Base-by-base conservation (phyloP, 2,797 vertebrate species). In the Esox masquinongy region DNA sequence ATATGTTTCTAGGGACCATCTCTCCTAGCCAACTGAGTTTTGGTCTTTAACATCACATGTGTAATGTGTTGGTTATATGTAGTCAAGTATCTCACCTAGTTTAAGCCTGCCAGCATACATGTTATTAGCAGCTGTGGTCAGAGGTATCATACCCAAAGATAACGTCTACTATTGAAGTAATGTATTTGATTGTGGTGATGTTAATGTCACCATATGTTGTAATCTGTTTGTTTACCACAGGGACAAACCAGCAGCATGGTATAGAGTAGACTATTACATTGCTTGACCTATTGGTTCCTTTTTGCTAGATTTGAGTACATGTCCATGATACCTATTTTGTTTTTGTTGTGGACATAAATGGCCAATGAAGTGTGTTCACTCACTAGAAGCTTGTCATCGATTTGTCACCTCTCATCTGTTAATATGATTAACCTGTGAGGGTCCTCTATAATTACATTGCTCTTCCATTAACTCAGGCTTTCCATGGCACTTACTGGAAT, bases 391-490 rank as follows among this genome's bases (percentile, higher is more conserved):
- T 80, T 72, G 80, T 86, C 80, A 74, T 83, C 80, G 79, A 80
- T 83, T 86, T 26, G 66, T 77, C 77, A 51, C 81, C 70, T 81
- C 68, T 73, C 79, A 77, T 87, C 81, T 86, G 73, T 82, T 86
- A 82, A 89, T 83, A 85, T 79, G 83, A 87, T 80, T 71, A 86
- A 87, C 84, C 83, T 80, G 82, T 79, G 49, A 47, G 34, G 85
- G 85, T 85, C 87, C 81, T 77, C 66, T 9, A 75, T 79, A 83
- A 85, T 88, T 86, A 77, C 72, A 77, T 74, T 74, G 76, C 74
- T 79, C 17, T 84, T 87, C 73, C 67, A 77, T 84, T 85, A 87
- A 79, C 70, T 74, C 70, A 0, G 47, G 73, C 74, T 72, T 76
- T 76, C 82, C 77, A 17, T 66, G 70, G 73, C 63, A 72, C 77